phyloP scores from a whole-genome alignment of 2,888 invertebrate genomes.

The Nomada fucata region DNA sequence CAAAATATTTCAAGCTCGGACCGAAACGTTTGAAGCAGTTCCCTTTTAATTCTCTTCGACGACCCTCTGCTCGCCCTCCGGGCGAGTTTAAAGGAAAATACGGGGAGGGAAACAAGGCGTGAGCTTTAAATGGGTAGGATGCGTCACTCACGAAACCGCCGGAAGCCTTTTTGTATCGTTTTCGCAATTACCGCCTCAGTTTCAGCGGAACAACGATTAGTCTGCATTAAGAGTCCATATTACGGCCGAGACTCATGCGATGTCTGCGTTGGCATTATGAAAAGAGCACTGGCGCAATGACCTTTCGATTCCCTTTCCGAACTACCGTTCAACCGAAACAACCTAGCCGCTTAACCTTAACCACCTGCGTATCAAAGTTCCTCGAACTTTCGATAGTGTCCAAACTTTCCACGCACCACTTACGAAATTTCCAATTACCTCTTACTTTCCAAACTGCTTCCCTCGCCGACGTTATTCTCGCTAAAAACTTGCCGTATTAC shows the following conservation, averaged over 20 bases:
- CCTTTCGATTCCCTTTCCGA: constrained; percentile 37
- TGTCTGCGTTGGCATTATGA: constrained; percentile 65
- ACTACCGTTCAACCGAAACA: neutral
- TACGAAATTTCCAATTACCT: neutral
- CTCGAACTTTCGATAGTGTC: constrained; percentile 1
- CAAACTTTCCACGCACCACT: neutral
- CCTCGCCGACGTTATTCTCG: neutral
- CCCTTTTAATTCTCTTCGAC: neutral
- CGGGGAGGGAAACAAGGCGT: constrained; percentile 12
- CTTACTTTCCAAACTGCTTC: neutral
- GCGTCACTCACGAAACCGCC: constrained; percentile 64
- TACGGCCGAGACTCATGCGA: constrained; percentile 73
- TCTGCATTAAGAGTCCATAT: constrained; percentile 71
- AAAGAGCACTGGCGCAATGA: constrained; percentile 68
- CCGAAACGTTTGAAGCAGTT: neutral
- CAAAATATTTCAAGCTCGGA: neutral
- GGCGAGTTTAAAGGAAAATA: neutral
- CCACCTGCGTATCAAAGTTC: neutral
- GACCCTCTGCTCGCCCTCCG: neutral
- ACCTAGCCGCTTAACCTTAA: neutral
- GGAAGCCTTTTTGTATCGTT: constrained; percentile 70
- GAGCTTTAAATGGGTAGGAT: constrained; percentile 47
- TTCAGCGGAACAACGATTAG: constrained; percentile 70
- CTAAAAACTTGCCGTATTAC: neutral
- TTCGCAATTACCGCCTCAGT: constrained; percentile 73